Percentiles rank a stretch among this genome's conserved stretches.
Conservation (phyloP, 2,797 vertebrate species). For the Dendrocincla fuliginosa region DNA sequence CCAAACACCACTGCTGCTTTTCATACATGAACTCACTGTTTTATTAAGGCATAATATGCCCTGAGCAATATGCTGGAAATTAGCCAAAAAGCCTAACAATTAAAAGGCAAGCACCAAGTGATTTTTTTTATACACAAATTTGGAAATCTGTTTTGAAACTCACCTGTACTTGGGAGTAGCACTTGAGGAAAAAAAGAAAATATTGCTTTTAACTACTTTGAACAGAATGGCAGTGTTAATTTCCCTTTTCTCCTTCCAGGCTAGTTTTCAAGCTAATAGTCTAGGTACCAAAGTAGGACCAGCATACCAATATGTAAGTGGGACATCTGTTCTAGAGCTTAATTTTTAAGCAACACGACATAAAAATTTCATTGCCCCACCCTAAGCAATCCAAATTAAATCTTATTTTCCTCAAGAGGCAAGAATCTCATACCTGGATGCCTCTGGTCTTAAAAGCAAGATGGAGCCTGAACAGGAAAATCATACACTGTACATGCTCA, state of each 20-base stretch:
- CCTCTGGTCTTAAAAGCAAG: conserved; percentile 50
- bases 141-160: conserved; percentile 48
- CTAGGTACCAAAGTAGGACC: conserved; percentile 4
- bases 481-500: not conserved
- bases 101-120: conserved; percentile 75
- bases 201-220: conserved; percentile 55
- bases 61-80: conserved; percentile 74
- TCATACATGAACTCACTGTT: conserved; percentile 67
- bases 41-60: conserved; percentile 72
- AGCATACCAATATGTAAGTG: not conserved
- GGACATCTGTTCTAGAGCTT: not conserved
- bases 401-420: conserved; percentile 56
- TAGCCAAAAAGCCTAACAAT: conserved; percentile 71
- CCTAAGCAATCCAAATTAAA: conserved; percentile 14
- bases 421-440: not conserved
- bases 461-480: conserved; percentile 22
- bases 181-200: conserved; percentile 60
- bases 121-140: conserved; percentile 53
- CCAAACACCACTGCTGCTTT: conserved; percentile 63
- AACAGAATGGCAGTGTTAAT: conserved; percentile 49
- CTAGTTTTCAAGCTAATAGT: not conserved
- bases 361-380: conserved; percentile 1
- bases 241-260: not conserved
- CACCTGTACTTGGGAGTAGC: conserved; percentile 58
- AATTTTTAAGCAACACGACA: not conserved